Conservation (phyloP, 1,140 invertebrate genomes). For the Tetramorium alpestre region DNA sequence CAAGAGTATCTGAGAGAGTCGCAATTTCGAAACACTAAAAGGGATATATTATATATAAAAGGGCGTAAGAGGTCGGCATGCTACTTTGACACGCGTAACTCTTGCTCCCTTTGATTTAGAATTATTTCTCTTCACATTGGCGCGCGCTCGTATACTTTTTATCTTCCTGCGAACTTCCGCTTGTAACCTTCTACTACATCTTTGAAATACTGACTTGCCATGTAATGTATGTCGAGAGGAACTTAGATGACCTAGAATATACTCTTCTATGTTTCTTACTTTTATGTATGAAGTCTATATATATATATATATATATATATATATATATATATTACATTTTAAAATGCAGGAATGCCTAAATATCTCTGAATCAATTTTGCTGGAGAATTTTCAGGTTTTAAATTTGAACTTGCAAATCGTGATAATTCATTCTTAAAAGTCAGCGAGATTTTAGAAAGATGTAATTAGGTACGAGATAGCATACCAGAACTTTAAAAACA, state of each 20-base stretch:
- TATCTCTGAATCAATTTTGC: background rate
- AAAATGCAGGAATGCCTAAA: background rate
- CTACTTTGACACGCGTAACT: slow-evolving; percentile 50
- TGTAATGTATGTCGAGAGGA: background rate
- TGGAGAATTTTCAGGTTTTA: background rate
- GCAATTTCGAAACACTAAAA: slow-evolving; percentile 63
- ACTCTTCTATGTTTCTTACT: background rate
- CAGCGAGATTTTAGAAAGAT: background rate
- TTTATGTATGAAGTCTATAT: background rate
- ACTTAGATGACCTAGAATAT: slow-evolving; percentile 2
- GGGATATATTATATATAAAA: slow-evolving; percentile 44
- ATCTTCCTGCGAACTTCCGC: slow-evolving; percentile 16
- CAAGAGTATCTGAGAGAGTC: background rate
- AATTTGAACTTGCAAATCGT: background rate
- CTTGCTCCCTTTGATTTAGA: slow-evolving; percentile 63
- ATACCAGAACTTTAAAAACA: background rate
- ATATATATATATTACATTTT: slow-evolving; percentile 21
- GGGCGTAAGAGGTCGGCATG: background rate
- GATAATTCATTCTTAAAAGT: background rate
- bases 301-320: slow-evolving; percentile 11
- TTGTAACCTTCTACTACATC: slow-evolving; percentile 35
- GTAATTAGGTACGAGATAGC: background rate
- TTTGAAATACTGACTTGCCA: background rate
- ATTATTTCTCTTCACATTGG: slow-evolving; percentile 57
- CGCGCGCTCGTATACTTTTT: slow-evolving; percentile 31